Percentiles rank a stretch among this genome's conserved stretches.
phyloP scores from a whole-genome alignment of 1,140 invertebrate genomes.

The Pararge aegeria region DNA sequence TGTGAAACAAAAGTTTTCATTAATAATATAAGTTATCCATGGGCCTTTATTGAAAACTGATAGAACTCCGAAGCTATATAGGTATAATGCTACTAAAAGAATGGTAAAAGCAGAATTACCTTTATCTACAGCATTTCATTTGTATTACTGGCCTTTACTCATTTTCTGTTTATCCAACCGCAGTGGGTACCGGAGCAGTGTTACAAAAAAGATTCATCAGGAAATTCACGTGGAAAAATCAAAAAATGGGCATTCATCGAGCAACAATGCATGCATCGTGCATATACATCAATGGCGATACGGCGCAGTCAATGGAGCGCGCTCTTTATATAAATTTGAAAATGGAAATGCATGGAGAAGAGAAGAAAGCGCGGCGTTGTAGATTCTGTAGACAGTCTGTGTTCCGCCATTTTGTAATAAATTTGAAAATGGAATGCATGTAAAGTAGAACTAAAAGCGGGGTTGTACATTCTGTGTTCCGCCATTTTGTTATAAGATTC shows the following conservation, averaged over 20 bases:
- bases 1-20: too few species aligned
- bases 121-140: too few species aligned
- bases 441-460: slow-evolving; percentile 20
- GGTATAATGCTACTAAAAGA: too few species aligned
- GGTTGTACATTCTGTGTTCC: slow-evolving; percentile 16
- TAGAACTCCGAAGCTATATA: too few species aligned
- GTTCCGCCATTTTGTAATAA: not conserved
- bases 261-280: slow-evolving; percentile 24
- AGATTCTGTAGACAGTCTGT: slow-evolving; percentile 30
- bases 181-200: not conserved
- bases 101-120: too few species aligned
- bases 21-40: too few species aligned
- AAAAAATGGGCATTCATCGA: slow-evolving; percentile 24
- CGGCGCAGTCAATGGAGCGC: slow-evolving; percentile 24
- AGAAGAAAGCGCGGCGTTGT: slow-evolving; percentile 24
- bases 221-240: slow-evolving; percentile 25
- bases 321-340: slow-evolving; percentile 33
- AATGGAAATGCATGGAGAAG: slow-evolving; percentile 21
- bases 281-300: slow-evolving; percentile 9
- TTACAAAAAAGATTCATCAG: not conserved
- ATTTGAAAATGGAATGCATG: too few species aligned
- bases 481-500: too few species aligned
- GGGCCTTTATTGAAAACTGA: too few species aligned
- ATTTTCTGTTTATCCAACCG: too few species aligned
- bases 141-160: too few species aligned